phyloP scores from a whole-genome alignment of 2,888 invertebrate genomes.

The Adelphocoris suturalis region DNA sequence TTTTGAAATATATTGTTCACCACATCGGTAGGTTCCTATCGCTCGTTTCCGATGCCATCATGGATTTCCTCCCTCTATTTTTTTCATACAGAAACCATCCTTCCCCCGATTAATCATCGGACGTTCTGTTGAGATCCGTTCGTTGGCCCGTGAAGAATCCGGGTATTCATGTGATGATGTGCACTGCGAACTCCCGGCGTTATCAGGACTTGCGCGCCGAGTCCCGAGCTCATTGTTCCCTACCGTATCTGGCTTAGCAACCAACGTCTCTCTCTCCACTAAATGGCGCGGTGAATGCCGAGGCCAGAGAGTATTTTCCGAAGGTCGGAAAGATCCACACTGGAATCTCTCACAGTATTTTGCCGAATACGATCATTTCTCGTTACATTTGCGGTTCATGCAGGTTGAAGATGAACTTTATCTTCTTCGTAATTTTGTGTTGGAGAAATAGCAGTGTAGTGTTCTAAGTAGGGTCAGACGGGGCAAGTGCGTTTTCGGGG shows the following conservation, averaged over 20 bases:
- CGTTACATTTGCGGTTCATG: too few relatives aligned
- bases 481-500: too few relatives aligned
- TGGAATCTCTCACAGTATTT: neutral
- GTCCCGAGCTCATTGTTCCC: slow-evolving; percentile 32
- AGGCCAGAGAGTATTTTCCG: slow-evolving; percentile 36
- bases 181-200: neutral
- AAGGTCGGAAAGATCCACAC: neutral
- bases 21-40: too few relatives aligned
- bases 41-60: too few relatives aligned
- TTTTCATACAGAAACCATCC: neutral
- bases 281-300: slow-evolving; percentile 19
- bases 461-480: too few relatives aligned
- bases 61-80: too few relatives aligned
- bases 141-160: slow-evolving; percentile 34
- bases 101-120: slow-evolving; percentile 14
- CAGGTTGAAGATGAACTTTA: neutral
- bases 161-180: slow-evolving; percentile 41
- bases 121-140: neutral
- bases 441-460: too few relatives aligned
- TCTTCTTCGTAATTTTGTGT: neutral
- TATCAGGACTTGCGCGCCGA: slow-evolving; percentile 30
- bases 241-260: slow-evolving; percentile 15
- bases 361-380: neutral
- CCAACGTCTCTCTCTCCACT: neutral
- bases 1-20: too few relatives aligned